These are phyloP conservation scores for Tychaedon coryphoeus DNA, from an alignment of 2,113 vertebrate genomes.

Conservation along the genomic window DNA sequence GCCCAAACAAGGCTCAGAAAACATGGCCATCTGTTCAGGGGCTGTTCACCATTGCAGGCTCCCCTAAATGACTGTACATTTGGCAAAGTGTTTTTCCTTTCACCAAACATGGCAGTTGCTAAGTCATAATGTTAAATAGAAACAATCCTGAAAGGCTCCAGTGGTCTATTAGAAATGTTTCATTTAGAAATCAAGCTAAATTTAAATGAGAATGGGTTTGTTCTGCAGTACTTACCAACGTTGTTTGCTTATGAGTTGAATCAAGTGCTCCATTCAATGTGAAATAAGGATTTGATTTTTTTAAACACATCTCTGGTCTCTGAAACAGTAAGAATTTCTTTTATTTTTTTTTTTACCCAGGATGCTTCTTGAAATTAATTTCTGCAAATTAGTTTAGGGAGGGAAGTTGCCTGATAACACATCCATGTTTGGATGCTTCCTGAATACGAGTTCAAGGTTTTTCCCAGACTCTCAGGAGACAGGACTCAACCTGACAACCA, in stretches of 20 bases:
- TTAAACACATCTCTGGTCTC: neutral
- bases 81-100: neutral
- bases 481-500: neutral
- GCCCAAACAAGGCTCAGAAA: neutral
- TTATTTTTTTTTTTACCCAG: neutral
- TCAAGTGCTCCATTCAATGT: neutral
- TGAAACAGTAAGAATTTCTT: neutral
- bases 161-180: conserved; percentile 21
- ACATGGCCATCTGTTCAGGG: neutral
- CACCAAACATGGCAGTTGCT: neutral
- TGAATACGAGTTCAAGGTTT: neutral
- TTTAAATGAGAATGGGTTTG: conserved; percentile 19
- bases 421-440: neutral
- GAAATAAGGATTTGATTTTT: neutral
- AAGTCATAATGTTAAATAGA: conserved; percentile 16
- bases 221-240: neutral
- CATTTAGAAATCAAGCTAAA: conserved; percentile 28
- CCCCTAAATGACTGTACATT: neutral
- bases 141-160: conserved; percentile 4
- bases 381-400: neutral
- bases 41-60: neutral
- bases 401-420: neutral
- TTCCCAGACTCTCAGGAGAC: neutral
- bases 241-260: neutral
- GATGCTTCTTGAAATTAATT: neutral